Evolutionary conservation across 2,113 vertebrate species (phyloP), one percentile per base, ranked within the genome.

Genomic region (Tachycineta bicolor): DNA sequence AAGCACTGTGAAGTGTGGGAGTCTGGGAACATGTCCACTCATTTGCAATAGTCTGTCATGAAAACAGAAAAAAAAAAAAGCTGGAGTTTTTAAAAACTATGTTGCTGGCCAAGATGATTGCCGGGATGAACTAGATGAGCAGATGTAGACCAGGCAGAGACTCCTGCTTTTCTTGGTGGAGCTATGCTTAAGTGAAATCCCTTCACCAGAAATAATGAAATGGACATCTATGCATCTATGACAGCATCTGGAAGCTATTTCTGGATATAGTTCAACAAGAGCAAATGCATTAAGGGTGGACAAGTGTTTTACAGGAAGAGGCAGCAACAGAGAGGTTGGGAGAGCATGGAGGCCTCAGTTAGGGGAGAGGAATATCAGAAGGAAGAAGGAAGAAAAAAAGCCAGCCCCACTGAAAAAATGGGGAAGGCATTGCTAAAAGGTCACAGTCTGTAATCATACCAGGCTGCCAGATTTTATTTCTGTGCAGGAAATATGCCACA

Each of bases 221-320:
- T 75, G 68, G 94, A 94, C 83, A 91, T 93, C 79, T 83, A 93
- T 94, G 92, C 83, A 91, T 93, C 79, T 83, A 93, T 94, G 92
- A 96, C 93, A 91, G 90, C 90, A 96, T 96, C 92, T 96, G 95
- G 79, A 96, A 96, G 90, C 20, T 92, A 92, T 95, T 95, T 68
- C 85, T 96, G 93, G 90, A 96, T 75, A 39, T 67, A 80, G 82
- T 97, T 97, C 92, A 96, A 93, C 6, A 3, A 86, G 60, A 92
- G 44, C 44, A 86, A 93, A 93, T 53, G 85, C 50, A 83, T 90
- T 96, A 90, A 81, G 68, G 56, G 76, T 78, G 47, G 65, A 80
- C 2, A 12, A 81, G 39, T 68, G 68, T 70, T 77, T 90, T 95
- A 94, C 6, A 2, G 85, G 59, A 95, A 80, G 33, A 95, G 34